Evolutionary conservation across 2,888 invertebrate species (phyloP).

Genomic region (Synanthedon myopaeformis): DNA sequence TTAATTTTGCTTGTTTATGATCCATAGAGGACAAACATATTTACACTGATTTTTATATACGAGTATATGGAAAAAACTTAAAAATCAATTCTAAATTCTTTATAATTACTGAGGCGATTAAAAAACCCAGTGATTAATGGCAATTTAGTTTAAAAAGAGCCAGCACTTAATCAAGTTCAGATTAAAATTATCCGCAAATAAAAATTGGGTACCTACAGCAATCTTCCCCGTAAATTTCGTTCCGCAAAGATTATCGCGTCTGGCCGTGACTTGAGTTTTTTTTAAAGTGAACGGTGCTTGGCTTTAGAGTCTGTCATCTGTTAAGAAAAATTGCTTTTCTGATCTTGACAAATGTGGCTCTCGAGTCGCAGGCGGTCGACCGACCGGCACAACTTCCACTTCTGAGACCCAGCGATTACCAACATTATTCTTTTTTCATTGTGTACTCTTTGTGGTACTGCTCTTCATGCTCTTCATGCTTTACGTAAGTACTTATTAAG

Average conservation of each 20-base stretch:
- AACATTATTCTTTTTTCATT: constrained; percentile 9
- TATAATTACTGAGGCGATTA: too few species aligned
- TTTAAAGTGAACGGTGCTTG: constrained; percentile 8
- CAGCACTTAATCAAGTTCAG: background rate
- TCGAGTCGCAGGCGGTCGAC: constrained; percentile 3
- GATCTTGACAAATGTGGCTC: constrained; percentile 25
- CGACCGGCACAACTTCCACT: background rate
- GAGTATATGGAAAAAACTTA: too few species aligned
- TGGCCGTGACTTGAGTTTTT: constrained; percentile 10
- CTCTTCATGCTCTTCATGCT: too few species aligned
- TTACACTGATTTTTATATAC: too few species aligned
- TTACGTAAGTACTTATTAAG: too few species aligned
- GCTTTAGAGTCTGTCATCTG: constrained; percentile 13
- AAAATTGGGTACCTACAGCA: background rate
- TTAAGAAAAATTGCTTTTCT: constrained; percentile 17
- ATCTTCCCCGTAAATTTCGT: constrained; percentile 2
- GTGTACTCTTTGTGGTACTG: too few species aligned
- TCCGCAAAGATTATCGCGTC: constrained; percentile 9
- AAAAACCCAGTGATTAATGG: too few species aligned
- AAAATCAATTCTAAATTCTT: too few species aligned
- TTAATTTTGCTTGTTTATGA: too few species aligned
- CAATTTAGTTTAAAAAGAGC: too few species aligned
- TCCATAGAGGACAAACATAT: too few species aligned
- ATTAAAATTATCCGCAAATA: background rate
- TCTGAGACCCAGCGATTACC: constrained; percentile 11